A percentile compares a stretch with the other conserved stretches of the same genome.
Conservation (phyloP, 1,140 invertebrate species). For the Theocolax elegans region DNA sequence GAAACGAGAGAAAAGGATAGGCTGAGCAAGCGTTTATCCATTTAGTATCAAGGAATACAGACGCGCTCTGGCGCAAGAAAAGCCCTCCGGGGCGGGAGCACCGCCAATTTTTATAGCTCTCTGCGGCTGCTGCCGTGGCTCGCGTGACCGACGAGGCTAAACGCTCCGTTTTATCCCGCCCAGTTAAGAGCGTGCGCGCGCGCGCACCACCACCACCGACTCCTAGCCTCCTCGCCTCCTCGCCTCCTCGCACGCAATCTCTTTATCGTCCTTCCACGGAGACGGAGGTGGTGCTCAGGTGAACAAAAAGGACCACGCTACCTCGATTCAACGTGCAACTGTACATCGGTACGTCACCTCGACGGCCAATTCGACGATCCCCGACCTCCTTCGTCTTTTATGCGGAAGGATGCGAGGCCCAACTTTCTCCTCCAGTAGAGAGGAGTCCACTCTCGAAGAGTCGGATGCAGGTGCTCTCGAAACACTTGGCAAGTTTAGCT, state of each 20-base stretch:
- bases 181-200: not conserved
- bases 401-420: constrained; percentile 1
- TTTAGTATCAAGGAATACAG: not conserved
- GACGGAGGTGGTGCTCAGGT: not conserved
- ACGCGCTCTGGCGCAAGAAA: not conserved
- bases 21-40: constrained; percentile 6
- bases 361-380: too few relatives aligned
- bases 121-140: too few relatives aligned
- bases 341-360: too few relatives aligned
- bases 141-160: too few relatives aligned
- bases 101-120: too few relatives aligned
- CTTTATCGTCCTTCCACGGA: constrained; percentile 6
- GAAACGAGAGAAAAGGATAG: too few relatives aligned
- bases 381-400: too few relatives aligned
- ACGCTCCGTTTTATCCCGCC: not conserved
- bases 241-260: constrained; percentile 17
- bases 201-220: not conserved
- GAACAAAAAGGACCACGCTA: not conserved
- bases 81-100: not conserved
- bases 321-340: too few relatives aligned
- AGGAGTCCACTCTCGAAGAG: not conserved
- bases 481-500: too few relatives aligned
- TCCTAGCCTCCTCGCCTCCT: too few relatives aligned
- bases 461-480: too few relatives aligned
- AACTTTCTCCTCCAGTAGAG: not conserved